A percentile compares a stretch with the other conserved stretches of the same genome.
Conservation (phyloP, 2,113 vertebrate species). For the Merops nubicus region DNA sequence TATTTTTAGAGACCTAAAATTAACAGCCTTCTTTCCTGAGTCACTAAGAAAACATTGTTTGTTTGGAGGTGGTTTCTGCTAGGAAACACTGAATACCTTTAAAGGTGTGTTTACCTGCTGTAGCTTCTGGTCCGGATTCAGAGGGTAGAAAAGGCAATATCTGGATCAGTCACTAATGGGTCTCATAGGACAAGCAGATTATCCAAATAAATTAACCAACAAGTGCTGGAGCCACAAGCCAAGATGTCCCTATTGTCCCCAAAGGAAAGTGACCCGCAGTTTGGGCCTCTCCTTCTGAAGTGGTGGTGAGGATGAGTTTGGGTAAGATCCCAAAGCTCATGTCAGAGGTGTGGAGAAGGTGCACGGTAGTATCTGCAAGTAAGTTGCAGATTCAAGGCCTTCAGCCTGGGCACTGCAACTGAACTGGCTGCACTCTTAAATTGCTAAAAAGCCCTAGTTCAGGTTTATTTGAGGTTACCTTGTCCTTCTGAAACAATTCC, state of each 20-base stretch:
- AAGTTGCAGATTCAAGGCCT: not conserved
- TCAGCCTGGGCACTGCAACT: not conserved
- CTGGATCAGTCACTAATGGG: not conserved
- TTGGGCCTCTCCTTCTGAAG: not conserved
- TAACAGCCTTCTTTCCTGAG: not conserved
- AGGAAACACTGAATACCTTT: not conserved
- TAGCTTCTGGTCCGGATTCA: not conserved
- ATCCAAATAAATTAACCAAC: not conserved
- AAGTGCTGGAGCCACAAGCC: not conserved
- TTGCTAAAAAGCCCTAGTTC: not conserved
- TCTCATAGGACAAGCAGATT: not conserved
- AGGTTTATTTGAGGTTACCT: not conserved
- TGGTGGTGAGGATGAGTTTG: not conserved
- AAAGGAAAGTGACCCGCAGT: not conserved
- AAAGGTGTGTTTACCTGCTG: not conserved
- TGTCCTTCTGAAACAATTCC: not conserved
- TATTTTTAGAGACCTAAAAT: slow-evolving; percentile 30
- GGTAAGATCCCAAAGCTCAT: not conserved
- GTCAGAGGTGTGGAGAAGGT: not conserved
- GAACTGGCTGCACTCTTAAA: not conserved
- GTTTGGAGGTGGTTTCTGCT: not conserved
- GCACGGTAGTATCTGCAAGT: not conserved
- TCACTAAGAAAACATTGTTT: not conserved
- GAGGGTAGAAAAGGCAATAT: not conserved
- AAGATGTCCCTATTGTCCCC: not conserved